A percentile compares a stretch with the other conserved stretches of the same genome.
phyloP scores from a whole-genome alignment of 2,797 vertebrate genomes.

The Vireo griseus region DNA sequence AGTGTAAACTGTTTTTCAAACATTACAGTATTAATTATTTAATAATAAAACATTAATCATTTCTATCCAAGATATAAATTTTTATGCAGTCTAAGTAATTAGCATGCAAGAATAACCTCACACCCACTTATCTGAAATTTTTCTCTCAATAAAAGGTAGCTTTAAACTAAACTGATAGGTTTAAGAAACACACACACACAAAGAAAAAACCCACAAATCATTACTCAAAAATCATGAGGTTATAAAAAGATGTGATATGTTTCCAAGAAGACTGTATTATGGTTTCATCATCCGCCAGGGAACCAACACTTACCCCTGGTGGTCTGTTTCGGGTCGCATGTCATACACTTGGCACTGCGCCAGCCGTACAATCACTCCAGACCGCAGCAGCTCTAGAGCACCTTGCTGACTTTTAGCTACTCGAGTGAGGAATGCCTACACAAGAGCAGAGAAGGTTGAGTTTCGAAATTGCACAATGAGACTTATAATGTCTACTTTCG shows the following conservation, averaged over 20 bases:
- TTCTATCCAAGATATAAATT: neutral
- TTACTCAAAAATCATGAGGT: neutral
- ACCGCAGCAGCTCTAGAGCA: constrained; percentile 88
- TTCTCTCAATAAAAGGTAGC: neutral
- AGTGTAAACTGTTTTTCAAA: neutral
- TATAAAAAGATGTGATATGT: neutral
- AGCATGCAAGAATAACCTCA: neutral
- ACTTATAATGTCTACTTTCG: neutral
- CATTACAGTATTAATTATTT: neutral
- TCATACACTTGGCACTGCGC: constrained; percentile 95
- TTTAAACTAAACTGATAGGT: neutral
- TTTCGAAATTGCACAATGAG: neutral
- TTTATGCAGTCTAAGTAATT: neutral
- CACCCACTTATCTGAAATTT: neutral
- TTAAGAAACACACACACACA: neutral
- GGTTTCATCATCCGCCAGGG: neutral
- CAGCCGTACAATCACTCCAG: constrained; percentile 89
- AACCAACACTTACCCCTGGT: constrained; percentile 80
- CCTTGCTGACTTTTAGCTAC: constrained; percentile 92
- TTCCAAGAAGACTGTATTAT: neutral
- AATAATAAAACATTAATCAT: neutral
- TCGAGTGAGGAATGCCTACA: constrained; percentile 90
- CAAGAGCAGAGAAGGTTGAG: neutral
- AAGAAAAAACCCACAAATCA: neutral
- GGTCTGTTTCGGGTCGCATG: constrained; percentile 91